Evolutionary conservation across 2,888 invertebrate species (phyloP).

Genomic region (Zonitis immaculata): DNA sequence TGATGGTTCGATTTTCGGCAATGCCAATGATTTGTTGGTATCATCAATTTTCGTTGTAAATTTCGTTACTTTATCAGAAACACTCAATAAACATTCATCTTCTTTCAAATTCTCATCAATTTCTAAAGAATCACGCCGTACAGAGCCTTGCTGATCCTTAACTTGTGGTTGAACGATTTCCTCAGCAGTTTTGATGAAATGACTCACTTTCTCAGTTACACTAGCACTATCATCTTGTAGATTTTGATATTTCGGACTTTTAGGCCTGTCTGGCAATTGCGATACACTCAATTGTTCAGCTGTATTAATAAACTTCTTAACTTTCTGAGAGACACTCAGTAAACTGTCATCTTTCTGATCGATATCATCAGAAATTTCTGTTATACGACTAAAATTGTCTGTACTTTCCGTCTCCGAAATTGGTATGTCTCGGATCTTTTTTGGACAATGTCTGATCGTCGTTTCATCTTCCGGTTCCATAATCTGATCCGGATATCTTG

Average conservation of each 20-base stretch:
- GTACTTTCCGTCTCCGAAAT: slow-evolving; percentile 59
- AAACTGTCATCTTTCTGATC: slow-evolving; percentile 58
- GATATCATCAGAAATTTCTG: slow-evolving; percentile 51
- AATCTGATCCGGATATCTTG: slow-evolving; percentile 69
- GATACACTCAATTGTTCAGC: slow-evolving; percentile 45
- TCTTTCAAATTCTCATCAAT: slow-evolving; percentile 40
- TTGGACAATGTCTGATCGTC: slow-evolving; percentile 43
- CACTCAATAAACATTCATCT: slow-evolving; percentile 58
- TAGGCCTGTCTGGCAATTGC: slow-evolving; percentile 41
- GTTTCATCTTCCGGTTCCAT: slow-evolving; percentile 68
- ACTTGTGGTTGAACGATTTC: slow-evolving; percentile 22
- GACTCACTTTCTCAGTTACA: slow-evolving; percentile 54
- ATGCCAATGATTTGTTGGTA: slow-evolving; percentile 23
- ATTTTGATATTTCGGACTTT: slow-evolving; percentile 33
- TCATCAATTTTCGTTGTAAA: slow-evolving; percentile 58
- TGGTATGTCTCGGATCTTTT: slow-evolving; percentile 50
- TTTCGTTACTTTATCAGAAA: slow-evolving; percentile 62
- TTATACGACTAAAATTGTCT: slow-evolving; percentile 49
- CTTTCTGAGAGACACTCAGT: slow-evolving; percentile 65
- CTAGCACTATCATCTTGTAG: slow-evolving; percentile 27
- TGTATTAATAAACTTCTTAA: slow-evolving; percentile 59
- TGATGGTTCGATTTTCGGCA: slow-evolving; percentile 29
- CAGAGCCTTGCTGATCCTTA: slow-evolving; percentile 22
- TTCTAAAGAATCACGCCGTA: slow-evolving; percentile 27
- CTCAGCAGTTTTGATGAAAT: slow-evolving; percentile 41